Base-by-base conservation (phyloP, 2,888 invertebrate genomes). In the Agriotes lineatus region DNA sequence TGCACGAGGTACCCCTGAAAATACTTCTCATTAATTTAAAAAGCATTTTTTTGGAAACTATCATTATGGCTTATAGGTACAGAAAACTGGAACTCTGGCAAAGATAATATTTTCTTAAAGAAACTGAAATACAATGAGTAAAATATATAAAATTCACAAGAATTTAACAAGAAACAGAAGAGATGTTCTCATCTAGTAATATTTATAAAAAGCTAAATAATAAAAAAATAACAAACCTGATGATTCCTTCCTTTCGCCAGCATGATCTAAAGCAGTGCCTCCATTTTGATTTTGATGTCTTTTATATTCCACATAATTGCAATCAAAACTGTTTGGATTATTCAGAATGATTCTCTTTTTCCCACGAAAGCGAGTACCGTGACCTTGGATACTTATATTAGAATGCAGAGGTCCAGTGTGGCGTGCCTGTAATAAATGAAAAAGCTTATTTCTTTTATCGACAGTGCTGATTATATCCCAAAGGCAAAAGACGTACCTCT, bases 261-360 rank as follows among this genome's bases (percentile, higher is more conserved):
- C 7, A 3, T 18, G 16, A 16, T 39, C 1, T 25, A n/a, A 39
- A 42, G n/a, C n/a, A n/a, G n/a, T n/a, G n/a, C 37, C 42, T 9
- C 48, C 48, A 30, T 65, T 57, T 68, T 70, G 57, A n/a, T 69
- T 70, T 70, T 72, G 42, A 67, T 30, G 39, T 54, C 35, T 57
- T 57, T 56, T 45, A 59, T 50, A 42, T 4, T 60, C 37, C 7
- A 33, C 12, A 33, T 25, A 30, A 33, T 16, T 39, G n/a, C 45
- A 45, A n/a, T 45, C 48, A n/a, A 48, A 25, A 39, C 20, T 57
- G 22, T 16, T n/a, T 6, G 57, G 57, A 83, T 67, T 48, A 25
- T 84, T 84, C 0, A 85, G 83, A 6, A 84, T 81, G 1, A 85
- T 85, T 60, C 86, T 77, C 75, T 86, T 86, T 71, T 84, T 84